Evolutionary conservation across 2,113 vertebrate genomes (phyloP).

Genomic region (Phrynosoma blainvillii): DNA sequence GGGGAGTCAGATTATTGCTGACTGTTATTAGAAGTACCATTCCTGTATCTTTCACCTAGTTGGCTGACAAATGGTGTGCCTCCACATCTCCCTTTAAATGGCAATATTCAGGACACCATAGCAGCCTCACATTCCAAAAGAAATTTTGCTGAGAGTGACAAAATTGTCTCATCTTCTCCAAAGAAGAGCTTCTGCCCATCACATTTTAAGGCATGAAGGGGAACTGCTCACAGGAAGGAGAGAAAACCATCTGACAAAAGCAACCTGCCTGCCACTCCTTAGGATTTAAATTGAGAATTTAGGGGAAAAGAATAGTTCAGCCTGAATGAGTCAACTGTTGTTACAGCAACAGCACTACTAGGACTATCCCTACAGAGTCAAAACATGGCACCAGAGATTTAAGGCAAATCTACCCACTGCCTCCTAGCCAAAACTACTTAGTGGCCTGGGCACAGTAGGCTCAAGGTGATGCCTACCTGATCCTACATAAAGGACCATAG

Average conservation of each 20-base stretch:
- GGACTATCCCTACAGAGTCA: neutral
- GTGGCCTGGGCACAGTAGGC: neutral
- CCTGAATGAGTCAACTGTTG: conserved; percentile 48
- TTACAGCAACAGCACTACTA: neutral
- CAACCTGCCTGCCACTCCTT: neutral
- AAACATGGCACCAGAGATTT: conserved; percentile 3
- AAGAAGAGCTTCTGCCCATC: neutral
- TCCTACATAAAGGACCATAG: neutral
- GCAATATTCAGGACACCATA: neutral
- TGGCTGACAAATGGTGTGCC: neutral
- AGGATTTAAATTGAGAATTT: conserved; percentile 18
- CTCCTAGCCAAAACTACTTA: neutral
- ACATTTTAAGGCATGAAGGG: neutral
- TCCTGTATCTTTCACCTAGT: neutral
- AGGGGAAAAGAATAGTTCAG: conserved; percentile 30
- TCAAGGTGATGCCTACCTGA: neutral
- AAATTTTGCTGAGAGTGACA: neutral
- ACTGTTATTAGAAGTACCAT: neutral
- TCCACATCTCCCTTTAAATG: neutral
- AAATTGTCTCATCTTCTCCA: neutral
- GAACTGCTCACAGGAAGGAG: neutral
- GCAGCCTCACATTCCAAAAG: neutral
- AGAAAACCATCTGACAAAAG: neutral
- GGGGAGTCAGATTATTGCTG: neutral
- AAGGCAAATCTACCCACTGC: neutral